Conservation (phyloP, 2,888 invertebrate species). For the Drosophila lutescens region DNA sequence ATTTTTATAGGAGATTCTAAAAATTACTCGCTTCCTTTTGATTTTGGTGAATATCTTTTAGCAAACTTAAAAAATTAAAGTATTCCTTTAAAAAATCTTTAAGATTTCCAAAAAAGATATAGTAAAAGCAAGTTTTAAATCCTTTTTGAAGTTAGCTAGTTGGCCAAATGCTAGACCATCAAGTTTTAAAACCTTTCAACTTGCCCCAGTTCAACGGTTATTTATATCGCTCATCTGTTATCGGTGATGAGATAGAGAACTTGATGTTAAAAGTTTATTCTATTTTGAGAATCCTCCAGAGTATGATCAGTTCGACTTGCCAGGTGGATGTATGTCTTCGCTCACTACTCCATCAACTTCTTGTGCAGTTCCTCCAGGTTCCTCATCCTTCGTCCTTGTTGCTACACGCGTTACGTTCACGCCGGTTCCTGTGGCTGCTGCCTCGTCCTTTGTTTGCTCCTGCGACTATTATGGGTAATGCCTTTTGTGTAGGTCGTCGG, state of each 20-base stretch:
- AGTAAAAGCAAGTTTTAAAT: too few species aligned
- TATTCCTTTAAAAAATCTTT: too few species aligned
- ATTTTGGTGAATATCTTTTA: too few species aligned
- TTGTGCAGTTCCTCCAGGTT: not conserved
- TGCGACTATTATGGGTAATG: constrained; percentile 63
- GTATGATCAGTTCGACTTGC: constrained; percentile 38
- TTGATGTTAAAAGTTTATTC: constrained; percentile 7
- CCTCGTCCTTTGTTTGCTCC: constrained; percentile 32
- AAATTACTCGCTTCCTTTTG: too few species aligned
- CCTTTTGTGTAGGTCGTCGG: constrained; percentile 70
- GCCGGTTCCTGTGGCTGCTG: constrained; percentile 7
- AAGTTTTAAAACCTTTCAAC: constrained; percentile 5
- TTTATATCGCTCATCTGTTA: constrained; percentile 14
- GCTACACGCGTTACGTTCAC: constrained; percentile 49
- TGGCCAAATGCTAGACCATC: not conserved
- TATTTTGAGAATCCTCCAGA: constrained; percentile 19
- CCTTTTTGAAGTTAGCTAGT: too few species aligned
- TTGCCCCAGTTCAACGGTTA: constrained; percentile 1
- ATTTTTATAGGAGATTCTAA: too few species aligned
- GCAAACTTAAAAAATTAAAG: too few species aligned
- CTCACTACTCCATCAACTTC: constrained; percentile 1
- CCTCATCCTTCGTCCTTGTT: constrained; percentile 3
- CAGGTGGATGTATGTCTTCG: not conserved
- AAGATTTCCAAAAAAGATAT: too few species aligned
- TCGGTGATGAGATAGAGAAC: constrained; percentile 1